phyloP scores from a whole-genome alignment of 37 sponge, comb jelly and placozoan species.

The Bolinopsis microptera region DNA sequence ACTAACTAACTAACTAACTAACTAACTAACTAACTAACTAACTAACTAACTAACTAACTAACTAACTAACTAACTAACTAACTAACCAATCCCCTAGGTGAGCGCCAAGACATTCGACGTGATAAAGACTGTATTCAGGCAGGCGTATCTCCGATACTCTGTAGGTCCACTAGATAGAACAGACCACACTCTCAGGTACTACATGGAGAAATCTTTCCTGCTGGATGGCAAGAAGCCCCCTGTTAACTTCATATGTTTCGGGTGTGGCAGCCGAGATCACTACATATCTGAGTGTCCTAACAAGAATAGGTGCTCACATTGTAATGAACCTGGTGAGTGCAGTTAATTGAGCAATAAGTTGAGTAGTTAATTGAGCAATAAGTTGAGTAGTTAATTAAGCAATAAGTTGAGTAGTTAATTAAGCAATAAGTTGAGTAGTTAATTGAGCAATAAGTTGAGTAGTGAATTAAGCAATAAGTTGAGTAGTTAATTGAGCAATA shows the following conservation, averaged over 20 bases:
- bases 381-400: too few species aligned
- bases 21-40: too few species aligned
- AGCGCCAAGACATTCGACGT: neutral
- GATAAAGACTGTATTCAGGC: conserved; percentile 15
- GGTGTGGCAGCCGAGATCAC: conserved; percentile 18
- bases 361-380: too few species aligned
- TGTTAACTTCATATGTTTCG: conserved; percentile 15
- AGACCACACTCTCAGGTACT: neutral
- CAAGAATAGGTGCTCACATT: neutral
- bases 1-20: too few species aligned
- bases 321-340: neutral
- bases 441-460: too few species aligned
- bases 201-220: neutral
- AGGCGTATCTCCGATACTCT: conserved; percentile 5
- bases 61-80: too few species aligned
- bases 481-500: too few species aligned
- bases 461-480: too few species aligned
- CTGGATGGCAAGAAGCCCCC: conserved; percentile 39
- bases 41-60: too few species aligned
- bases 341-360: too few species aligned
- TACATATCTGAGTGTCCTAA: conserved; percentile 14
- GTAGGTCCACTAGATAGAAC: neutral
- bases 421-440: too few species aligned
- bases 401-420: too few species aligned
- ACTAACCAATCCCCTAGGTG: conserved; percentile 1